These are phyloP conservation scores for Diploptera punctata DNA, from an alignment of 2,888 invertebrate species.

Conservation along the genomic window DNA sequence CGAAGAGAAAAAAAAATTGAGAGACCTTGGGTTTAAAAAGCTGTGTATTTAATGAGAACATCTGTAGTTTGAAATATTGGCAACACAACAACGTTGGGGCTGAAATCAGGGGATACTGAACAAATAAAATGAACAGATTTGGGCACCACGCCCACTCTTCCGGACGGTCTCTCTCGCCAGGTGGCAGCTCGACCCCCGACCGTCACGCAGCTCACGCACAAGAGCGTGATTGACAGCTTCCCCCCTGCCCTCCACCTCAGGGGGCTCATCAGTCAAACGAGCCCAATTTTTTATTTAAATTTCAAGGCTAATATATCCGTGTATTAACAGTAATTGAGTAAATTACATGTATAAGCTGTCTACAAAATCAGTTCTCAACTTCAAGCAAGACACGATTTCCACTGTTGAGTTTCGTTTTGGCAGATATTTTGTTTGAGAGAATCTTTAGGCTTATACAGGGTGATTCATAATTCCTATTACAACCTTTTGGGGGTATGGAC, in stretches of 20 bases:
- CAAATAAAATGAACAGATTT: too few species aligned
- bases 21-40: too few species aligned
- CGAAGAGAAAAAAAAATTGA: too few species aligned
- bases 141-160: background rate
- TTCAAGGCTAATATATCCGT: background rate
- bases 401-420: too few species aligned
- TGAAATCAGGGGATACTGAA: background rate
- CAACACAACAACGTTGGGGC: background rate
- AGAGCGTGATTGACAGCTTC: background rate
- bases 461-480: too few species aligned
- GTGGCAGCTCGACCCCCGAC: constrained; percentile 5
- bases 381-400: too few species aligned
- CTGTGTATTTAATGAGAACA: too few species aligned
- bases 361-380: too few species aligned
- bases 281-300: background rate
- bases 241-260: background rate
- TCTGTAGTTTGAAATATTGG: background rate
- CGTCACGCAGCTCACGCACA: background rate
- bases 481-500: too few species aligned
- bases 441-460: too few species aligned
- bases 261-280: background rate
- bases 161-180: background rate
- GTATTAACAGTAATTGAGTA: background rate
- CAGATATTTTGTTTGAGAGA: too few species aligned
- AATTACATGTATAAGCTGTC: too few species aligned